Conservation (phyloP, 2,888 invertebrate genomes). For the Orthosia gothica region DNA sequence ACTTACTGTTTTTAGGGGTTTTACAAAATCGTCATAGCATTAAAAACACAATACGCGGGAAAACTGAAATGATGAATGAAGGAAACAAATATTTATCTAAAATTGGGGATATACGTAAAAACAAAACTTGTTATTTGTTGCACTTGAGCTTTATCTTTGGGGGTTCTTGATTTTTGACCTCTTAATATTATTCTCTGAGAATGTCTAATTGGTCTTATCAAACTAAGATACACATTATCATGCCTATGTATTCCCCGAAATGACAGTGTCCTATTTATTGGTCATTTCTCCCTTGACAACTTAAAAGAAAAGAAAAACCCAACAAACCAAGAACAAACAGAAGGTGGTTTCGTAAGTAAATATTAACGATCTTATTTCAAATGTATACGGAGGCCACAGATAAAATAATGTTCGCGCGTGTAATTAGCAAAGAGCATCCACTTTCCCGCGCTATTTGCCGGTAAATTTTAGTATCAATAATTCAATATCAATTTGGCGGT, state of each 20-base stretch:
- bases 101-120: neutral
- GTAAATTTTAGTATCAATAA: conserved; percentile 57
- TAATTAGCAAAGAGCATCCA: conserved; percentile 22
- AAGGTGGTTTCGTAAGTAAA: conserved; percentile 5
- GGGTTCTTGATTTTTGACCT: neutral
- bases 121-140: conserved; percentile 13
- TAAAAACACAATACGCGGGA: neutral
- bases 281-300: neutral
- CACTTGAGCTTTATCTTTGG: conserved; percentile 2
- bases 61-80: neutral
- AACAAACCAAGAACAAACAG: neutral
- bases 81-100: neutral
- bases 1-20: neutral
- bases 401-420: conserved; percentile 34
- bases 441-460: conserved; percentile 40
- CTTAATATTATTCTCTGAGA: neutral
- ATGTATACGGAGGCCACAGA: conserved; percentile 5
- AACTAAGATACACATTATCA: neutral
- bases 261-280: neutral
- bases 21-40: neutral
- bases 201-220: neutral
- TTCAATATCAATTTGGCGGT: conserved; percentile 50
- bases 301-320: neutral
- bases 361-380: conserved; percentile 18
- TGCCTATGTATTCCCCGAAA: neutral